Conservation (phyloP, 2,888 invertebrate genomes). For the Iphiclides podalirius region DNA sequence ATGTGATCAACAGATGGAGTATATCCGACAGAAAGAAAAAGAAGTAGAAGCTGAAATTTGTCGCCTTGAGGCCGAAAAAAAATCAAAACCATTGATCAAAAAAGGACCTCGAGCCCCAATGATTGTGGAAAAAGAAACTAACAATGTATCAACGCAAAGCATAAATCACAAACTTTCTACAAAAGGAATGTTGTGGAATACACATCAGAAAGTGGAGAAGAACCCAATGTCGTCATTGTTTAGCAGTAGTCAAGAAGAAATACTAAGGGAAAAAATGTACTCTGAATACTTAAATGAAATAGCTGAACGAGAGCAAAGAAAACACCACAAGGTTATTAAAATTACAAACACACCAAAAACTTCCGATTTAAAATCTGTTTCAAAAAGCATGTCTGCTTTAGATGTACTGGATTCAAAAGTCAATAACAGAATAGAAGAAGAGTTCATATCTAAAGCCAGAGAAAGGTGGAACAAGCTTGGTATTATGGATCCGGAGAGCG, state of each 20-base stretch:
- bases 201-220: constrained; percentile 37
- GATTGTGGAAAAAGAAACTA: constrained; percentile 54
- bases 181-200: constrained; percentile 60
- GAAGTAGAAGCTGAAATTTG: constrained; percentile 84
- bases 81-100: constrained; percentile 40
- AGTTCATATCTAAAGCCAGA: constrained; percentile 88
- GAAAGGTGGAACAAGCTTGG: constrained; percentile 85
- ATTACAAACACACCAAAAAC: constrained; percentile 80
- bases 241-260: constrained; percentile 85
- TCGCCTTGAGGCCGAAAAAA: constrained; percentile 81
- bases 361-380: constrained; percentile 41
- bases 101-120: constrained; percentile 63
- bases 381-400: constrained; percentile 61
- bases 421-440: constrained; percentile 83
- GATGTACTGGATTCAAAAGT: constrained; percentile 60
- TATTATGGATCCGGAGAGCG: constrained; percentile 84
- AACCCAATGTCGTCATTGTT: constrained; percentile 58
- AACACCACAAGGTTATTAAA: constrained; percentile 89
- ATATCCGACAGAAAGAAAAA: constrained; percentile 83
- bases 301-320: constrained; percentile 87
- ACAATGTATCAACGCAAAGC: constrained; percentile 40
- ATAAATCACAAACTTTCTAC: constrained; percentile 64
- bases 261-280: constrained; percentile 90
- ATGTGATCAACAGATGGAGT: constrained; percentile 82
- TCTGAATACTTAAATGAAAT: constrained; percentile 90